Evolutionary conservation across 1,140 invertebrate genomes (phyloP).

Genomic region (Papilio helenus): DNA sequence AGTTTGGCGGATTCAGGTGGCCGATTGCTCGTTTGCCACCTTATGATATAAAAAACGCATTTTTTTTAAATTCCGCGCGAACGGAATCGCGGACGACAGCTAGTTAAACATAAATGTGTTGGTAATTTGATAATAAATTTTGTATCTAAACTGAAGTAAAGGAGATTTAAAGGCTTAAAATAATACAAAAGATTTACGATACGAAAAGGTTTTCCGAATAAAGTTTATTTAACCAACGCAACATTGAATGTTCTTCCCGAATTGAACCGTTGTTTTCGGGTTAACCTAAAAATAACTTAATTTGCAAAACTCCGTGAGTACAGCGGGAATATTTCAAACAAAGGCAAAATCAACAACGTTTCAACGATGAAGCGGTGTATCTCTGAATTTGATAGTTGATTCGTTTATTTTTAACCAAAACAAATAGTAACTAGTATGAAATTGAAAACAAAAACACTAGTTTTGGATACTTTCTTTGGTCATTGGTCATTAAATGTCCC

Average conservation of each 20-base stretch:
- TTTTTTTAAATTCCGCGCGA: no score
- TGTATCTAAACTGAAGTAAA: neutral
- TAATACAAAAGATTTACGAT: neutral
- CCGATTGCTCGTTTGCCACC: no score
- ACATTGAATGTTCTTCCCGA: slow-evolving; percentile 2
- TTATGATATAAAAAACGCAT: no score
- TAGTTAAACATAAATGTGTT: no score
- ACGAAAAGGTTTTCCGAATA: neutral
- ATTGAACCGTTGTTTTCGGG: neutral
- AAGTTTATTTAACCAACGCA: slow-evolving; percentile 12
- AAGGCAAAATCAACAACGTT: neutral
- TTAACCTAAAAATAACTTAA: neutral
- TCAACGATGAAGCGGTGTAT: neutral
- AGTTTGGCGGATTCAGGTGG: no score
- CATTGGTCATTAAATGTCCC: no score
- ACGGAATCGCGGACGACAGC: no score
- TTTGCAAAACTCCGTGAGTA: neutral
- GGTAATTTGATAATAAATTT: neutral
- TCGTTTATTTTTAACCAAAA: no score
- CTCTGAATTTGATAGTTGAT: no score
- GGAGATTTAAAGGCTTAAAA: neutral
- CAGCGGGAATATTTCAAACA: neutral
- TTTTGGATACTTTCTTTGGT: no score
- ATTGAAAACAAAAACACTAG: no score
- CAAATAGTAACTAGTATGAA: no score